phyloP scores from a whole-genome alignment of 2,888 invertebrate species.

The Alloplasta piceator region DNA sequence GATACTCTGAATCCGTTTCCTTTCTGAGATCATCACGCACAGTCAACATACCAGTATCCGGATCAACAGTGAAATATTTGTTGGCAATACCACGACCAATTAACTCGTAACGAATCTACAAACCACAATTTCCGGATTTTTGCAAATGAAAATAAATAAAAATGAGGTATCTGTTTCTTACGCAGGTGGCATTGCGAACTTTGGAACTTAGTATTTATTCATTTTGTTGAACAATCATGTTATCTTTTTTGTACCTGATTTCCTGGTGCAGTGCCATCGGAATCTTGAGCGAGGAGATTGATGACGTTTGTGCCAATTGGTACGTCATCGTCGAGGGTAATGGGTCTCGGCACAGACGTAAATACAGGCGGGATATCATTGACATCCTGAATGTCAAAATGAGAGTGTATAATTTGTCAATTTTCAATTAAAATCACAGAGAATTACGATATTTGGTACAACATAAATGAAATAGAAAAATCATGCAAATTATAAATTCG shows the following conservation, averaged over 20 bases:
- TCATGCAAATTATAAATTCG: neutral
- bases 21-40: constrained; percentile 93
- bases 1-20: constrained; percentile 94
- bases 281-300: constrained; percentile 91
- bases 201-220: no score
- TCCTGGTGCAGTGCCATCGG: constrained; percentile 93
- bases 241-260: constrained; percentile 86
- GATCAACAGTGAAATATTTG: constrained; percentile 94
- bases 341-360: constrained; percentile 91
- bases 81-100: constrained; percentile 92
- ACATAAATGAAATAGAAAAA: neutral
- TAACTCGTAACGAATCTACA: constrained; percentile 88
- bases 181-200: no score
- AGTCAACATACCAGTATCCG: constrained; percentile 91
- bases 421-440: neutral
- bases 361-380: constrained; percentile 96
- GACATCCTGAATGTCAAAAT: constrained; percentile 86
- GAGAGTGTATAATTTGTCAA: constrained; percentile 66
- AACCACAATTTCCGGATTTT: neutral
- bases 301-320: constrained; percentile 92
- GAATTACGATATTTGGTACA: no score
- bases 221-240: no score
- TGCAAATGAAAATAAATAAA: constrained; percentile 14
- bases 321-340: constrained; percentile 93
- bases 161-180: constrained; percentile 43